Conservation (phyloP, 2,797 vertebrate species). For the Clarias laeviceps region DNA sequence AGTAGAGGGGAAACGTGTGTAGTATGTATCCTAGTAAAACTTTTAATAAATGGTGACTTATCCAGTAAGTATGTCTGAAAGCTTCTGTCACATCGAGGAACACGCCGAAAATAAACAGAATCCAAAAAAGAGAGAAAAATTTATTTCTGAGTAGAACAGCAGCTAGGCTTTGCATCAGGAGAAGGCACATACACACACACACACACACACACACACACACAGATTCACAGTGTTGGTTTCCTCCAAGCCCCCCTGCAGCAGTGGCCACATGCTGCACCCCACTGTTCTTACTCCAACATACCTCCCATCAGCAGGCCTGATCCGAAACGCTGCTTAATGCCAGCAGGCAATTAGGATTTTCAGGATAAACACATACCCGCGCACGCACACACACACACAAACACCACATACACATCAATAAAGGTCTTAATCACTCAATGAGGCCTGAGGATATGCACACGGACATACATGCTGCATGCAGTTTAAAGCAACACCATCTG, state of each 20-base stretch:
- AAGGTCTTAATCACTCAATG: not conserved
- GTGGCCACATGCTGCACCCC: slow-evolving; percentile 41
- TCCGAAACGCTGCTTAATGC: slow-evolving; percentile 20
- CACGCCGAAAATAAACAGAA: slow-evolving; percentile 22
- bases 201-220: slow-evolving; percentile 14
- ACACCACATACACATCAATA: not conserved
- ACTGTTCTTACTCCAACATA: not conserved
- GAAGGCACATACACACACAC: slow-evolving; percentile 12
- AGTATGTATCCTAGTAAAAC: not conserved
- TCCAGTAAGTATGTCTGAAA: not conserved
- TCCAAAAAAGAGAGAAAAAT: slow-evolving; percentile 2
- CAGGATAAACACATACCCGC: slow-evolving; percentile 2
- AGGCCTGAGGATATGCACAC: not conserved
- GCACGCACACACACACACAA: slow-evolving; percentile 4
- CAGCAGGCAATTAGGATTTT: slow-evolving; percentile 28
- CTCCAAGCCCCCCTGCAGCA: slow-evolving; percentile 42
- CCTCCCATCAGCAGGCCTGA: slow-evolving; percentile 19
- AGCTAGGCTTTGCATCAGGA: slow-evolving; percentile 23
- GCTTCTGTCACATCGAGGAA: not conserved
- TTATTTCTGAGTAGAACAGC: slow-evolving; percentile 23
- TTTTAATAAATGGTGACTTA: not conserved
- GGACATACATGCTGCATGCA: not conserved
- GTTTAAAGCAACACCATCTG: not conserved
- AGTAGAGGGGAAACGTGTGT: not conserved
- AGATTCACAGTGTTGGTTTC: slow-evolving; percentile 24